Evolutionary conservation across 2,888 invertebrate genomes (phyloP), one percentile per base, ranked within the genome.

Genomic region (Choristoneura rosaceana): DNA sequence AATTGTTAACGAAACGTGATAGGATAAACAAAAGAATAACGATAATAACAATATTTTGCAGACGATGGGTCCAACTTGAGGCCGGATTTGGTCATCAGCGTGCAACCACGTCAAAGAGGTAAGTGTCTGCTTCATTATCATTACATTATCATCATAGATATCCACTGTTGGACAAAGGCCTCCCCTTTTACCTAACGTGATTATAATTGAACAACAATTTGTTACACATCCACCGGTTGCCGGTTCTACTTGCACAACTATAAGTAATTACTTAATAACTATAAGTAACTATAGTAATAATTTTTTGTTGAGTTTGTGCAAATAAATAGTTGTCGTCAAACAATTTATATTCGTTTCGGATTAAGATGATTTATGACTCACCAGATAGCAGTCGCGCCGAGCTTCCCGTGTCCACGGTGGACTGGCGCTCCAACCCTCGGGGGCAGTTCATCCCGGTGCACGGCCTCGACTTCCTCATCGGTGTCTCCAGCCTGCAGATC

Each of bases 391-490:
- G 79, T n/a, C 89, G 95, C 77, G 93, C 95, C 12, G 94, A 95
- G 43, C 92, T 96, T 61, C 95, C 96, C 0, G 95, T 96, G 41
- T 93, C 95, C 3, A 95, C 96, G 7, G 84, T 94, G 25, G 95
- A 96, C 80, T 96, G 96, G 96, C 91, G 90, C 60, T 94, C 95
- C 17, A 95, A 92, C 25, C 89, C 90, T 59, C 89, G 95, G 7
- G 93, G 95, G 0, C 96, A 96, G 80, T 94, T 96, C 79, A 95
- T 95, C 74, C 96, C 97, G 0, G 87, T 95, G 52, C 94, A 95
- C 59, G 97, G 97, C 14, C 93, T 96, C 74, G 96, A 97, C 83
- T 96, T 97, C 84, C 94, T 97, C 59, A 94, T 95, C 65, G 96
- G 96, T 34, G 95, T 96, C 63, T 95, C 96, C 70, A 96, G 95